phyloP scores from a whole-genome alignment of 1,140 invertebrate genomes.

The Lordiphosa mommai region DNA sequence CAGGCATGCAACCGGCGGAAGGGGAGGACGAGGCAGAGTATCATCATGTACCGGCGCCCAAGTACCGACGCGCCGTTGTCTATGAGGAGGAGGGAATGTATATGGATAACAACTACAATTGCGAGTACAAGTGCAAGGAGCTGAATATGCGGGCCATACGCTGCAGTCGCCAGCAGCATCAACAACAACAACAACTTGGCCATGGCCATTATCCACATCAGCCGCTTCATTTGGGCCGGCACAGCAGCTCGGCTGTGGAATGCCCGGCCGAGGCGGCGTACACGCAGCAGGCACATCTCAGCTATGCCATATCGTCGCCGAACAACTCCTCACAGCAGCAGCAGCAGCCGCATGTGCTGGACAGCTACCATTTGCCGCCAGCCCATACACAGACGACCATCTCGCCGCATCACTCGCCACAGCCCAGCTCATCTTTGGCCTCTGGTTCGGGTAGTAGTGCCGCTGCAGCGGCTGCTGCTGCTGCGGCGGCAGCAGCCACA shows the following conservation, averaged over 20 bases:
- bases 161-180: constrained; percentile 59
- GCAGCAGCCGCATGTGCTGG: constrained; percentile 36
- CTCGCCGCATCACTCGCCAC: constrained; percentile 24
- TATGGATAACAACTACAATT: constrained; percentile 59
- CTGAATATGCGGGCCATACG: constrained; percentile 74
- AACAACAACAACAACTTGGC: constrained; percentile 31
- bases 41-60: constrained; percentile 43
- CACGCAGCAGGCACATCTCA: constrained; percentile 28
- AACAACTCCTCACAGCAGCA: constrained; percentile 12
- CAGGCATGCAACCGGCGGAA: constrained; percentile 33
- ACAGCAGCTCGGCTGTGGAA: constrained; percentile 42
- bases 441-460: constrained; percentile 28
- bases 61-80: constrained; percentile 53
- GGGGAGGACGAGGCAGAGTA: constrained; percentile 12
- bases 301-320: constrained; percentile 24
- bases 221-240: constrained; percentile 33
- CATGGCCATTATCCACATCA: constrained; percentile 19
- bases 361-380: constrained; percentile 24
- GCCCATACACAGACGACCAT: constrained; percentile 21
- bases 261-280: constrained; percentile 55
- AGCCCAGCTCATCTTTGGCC: constrained; percentile 49
- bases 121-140: constrained; percentile 73
- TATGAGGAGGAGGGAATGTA: constrained; percentile 53
- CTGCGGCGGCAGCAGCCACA: constrained; percentile 66
- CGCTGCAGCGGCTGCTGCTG: constrained; percentile 42